Conservation (phyloP, 2,113 vertebrate species). For the Gopherus flavomarginatus region DNA sequence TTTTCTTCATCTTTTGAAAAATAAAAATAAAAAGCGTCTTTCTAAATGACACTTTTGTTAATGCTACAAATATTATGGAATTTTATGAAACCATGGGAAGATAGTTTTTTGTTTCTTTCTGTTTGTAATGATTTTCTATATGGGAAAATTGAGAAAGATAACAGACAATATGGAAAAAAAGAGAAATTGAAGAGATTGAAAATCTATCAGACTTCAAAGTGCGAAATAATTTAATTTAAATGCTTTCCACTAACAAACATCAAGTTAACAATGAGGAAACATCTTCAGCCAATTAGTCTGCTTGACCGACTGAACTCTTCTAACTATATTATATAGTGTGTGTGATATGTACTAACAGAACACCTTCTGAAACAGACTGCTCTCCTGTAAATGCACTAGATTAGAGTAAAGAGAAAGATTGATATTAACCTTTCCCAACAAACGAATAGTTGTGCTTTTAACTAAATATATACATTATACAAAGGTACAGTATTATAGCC, state of each 20-base stretch:
- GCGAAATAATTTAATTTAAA: slow-evolving; percentile 33
- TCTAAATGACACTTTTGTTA: neutral
- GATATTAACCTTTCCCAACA: neutral
- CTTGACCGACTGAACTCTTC: slow-evolving; percentile 9
- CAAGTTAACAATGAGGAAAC: neutral
- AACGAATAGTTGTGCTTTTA: neutral
- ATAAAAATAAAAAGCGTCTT: neutral
- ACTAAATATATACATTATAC: neutral
- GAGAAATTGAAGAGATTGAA: neutral
- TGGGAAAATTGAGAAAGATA: neutral
- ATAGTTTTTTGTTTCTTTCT: neutral
- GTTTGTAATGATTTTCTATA: neutral
- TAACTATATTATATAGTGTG: neutral
- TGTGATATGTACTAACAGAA: neutral
- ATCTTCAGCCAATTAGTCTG: slow-evolving; percentile 12
- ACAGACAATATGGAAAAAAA: neutral
- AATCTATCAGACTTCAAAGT: neutral
- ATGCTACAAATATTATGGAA: neutral
- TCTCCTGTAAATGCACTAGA: neutral
- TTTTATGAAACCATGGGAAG: slow-evolving; percentile 7
- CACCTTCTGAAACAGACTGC: neutral
- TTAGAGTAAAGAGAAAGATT: neutral
- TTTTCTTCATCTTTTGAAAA: neutral
- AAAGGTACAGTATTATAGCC: neutral
- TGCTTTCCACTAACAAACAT: neutral